Percentiles rank a stretch among this genome's conserved stretches.
Evolutionary conservation across 1,140 invertebrate species (phyloP).

Genomic region (Ostrea edulis): DNA sequence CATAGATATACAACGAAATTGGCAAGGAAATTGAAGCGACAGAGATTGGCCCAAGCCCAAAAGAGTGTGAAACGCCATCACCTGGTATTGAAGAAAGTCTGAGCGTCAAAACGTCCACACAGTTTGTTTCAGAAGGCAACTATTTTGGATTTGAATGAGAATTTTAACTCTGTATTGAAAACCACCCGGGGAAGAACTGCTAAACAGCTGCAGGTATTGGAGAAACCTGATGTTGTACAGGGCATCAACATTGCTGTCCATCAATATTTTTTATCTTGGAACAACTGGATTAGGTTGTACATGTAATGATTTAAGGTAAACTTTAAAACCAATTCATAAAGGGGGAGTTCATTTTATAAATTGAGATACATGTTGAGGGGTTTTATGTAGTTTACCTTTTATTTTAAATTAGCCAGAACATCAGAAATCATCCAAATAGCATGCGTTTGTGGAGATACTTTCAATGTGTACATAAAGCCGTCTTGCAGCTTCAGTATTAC

Average conservation of each 20-base stretch:
- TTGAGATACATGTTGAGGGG: not conserved
- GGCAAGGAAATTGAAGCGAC: constrained; percentile 3
- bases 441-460: not conserved
- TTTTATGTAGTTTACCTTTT: not conserved
- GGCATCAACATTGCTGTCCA: too few species aligned
- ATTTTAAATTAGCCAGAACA: not conserved
- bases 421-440: too few species aligned
- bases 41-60: not conserved
- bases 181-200: not conserved
- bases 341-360: too few species aligned
- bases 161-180: not conserved
- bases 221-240: too few species aligned
- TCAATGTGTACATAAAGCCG: constrained; percentile 28
- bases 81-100: constrained; percentile 22
- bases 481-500: not conserved
- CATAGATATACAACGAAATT: not conserved
- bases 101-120: too few species aligned
- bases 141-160: not conserved
- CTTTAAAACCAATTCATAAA: too few species aligned
- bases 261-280: not conserved
- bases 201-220: not conserved
- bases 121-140: too few species aligned
- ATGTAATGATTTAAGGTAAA: too few species aligned
- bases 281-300: not conserved
- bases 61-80: not conserved